phyloP scores from a whole-genome alignment of 30 jellyfish, hydroid and myxozoan genomes.

The Cassiopea xamachana region DNA sequence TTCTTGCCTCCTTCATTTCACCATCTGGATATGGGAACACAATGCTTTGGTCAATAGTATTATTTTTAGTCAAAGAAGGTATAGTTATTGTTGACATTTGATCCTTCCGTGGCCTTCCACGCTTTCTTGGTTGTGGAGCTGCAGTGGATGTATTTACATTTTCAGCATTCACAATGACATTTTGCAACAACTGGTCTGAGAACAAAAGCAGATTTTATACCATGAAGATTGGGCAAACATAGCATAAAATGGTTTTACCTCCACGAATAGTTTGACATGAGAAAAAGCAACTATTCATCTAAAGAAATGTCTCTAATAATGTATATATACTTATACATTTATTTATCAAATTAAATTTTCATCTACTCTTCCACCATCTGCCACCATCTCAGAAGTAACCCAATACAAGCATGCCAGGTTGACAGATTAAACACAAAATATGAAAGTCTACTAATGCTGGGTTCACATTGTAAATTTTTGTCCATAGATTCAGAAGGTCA shows the following conservation, averaged over 20 bases:
- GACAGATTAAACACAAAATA: too few relatives aligned
- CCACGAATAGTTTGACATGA: too few relatives aligned
- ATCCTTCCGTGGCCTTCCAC: slow-evolving; percentile 43
- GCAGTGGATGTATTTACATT: not conserved
- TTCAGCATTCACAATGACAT: not conserved
- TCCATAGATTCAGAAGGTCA: too few relatives aligned
- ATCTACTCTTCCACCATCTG: too few relatives aligned
- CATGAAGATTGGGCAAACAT: not conserved
- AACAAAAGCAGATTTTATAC: not conserved
- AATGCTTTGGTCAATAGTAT: not conserved
- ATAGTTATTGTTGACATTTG: not conserved
- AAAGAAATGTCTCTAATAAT: too few relatives aligned
- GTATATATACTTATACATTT: too few relatives aligned
- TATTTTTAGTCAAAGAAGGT: not conserved
- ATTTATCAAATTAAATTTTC: too few relatives aligned
- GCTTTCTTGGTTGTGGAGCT: not conserved
- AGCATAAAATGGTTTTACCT: not conserved
- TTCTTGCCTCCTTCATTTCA: slow-evolving; percentile 8
- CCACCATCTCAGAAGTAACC: too few relatives aligned
- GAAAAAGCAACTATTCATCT: too few relatives aligned
- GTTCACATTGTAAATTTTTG: too few relatives aligned
- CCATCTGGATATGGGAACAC: slow-evolving; percentile 10
- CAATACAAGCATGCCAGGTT: too few relatives aligned
- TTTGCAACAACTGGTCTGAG: not conserved
- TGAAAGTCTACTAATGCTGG: too few relatives aligned